Conservation (phyloP, 1,140 invertebrate species). For the Saccostrea glomerata region DNA sequence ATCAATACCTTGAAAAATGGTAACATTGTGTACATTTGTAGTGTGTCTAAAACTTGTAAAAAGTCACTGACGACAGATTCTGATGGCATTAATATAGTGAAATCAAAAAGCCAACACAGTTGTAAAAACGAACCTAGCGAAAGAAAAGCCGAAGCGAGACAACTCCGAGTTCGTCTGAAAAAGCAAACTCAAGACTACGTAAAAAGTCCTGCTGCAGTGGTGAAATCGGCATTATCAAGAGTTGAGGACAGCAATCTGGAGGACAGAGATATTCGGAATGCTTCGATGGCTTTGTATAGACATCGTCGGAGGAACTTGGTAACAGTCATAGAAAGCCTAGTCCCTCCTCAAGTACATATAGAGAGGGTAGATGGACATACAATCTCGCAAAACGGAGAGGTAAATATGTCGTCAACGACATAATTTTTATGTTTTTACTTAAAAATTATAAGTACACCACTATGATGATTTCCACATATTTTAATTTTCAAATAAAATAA, state of each 20-base stretch:
- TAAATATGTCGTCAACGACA: background rate
- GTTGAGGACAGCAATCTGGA: background rate
- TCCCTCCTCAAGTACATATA: background rate
- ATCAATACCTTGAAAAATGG: conserved; percentile 35
- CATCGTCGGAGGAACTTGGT: background rate
- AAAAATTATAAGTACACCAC: no score
- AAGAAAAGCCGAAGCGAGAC: conserved; percentile 25
- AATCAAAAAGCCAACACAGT: background rate
- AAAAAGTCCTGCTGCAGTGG: background rate
- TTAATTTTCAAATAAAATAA: no score
- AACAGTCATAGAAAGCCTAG: background rate
- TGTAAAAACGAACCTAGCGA: conserved; percentile 11
- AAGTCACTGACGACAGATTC: conserved; percentile 17
- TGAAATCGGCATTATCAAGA: background rate
- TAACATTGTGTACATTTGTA: conserved; percentile 29
- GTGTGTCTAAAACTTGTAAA: conserved; percentile 9
- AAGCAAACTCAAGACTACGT: background rate
- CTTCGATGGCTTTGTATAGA: background rate
- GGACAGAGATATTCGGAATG: background rate
- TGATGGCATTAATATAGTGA: background rate
- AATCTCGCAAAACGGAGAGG: background rate
- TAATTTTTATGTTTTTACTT: no score
- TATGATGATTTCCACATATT: no score
- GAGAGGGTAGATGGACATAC: background rate
- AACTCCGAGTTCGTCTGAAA: conserved; percentile 22